Evolutionary conservation across 2,888 invertebrate genomes (phyloP), one percentile per base, ranked within the genome.

Genomic region (Chaetogeoica ovagalla): DNA sequence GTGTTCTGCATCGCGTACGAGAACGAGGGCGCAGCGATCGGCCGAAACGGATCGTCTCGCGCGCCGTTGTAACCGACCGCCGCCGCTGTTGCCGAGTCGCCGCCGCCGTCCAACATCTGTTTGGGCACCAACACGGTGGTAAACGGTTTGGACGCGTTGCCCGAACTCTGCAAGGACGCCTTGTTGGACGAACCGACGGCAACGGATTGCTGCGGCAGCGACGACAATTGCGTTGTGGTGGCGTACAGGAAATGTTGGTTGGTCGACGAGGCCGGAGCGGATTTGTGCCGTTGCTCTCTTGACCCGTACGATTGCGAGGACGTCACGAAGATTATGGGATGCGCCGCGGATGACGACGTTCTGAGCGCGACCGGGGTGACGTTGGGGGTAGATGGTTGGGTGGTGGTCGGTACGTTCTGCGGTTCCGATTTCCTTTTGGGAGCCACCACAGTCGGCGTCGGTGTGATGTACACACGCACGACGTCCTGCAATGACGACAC

Each of bases 111-210:
- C 43, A 79, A n/a, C n/a, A 71, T 71, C 13, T 79, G 63, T 57
- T 79, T 79, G 6, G 79, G 79, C 30, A 79, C 79, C 39, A 79
- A 19, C 21, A 79, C 79, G 17, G 70, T 71, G 15, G 79, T 21
- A 6, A 79, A 79, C 62, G 79, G 79, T 63, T 79, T 79, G 1
- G 79, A 79, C 15, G 65, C 23, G 55, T 9, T 23, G 23, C 55
- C 37, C 1, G 65, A 13, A 17, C 52, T 43, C 21, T 55, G 17
- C 30, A 30, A 4, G 30, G 30, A 30, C 21, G 37, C 37, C 23
- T 65, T 74, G 19, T 43, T 43, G 1, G 13, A 48, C 48, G 65
- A 55, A 19, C 19, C 7, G 11, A 15, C 13, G 6, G 21, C 21
- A 17, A 23, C 8, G 66, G 21, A 21, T 5, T 21, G 30, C 37